Percentiles rank a stretch among this genome's conserved stretches.
Evolutionary conservation across 1,140 invertebrate species (phyloP).

Genomic region (Meloidogyne exigua): DNA sequence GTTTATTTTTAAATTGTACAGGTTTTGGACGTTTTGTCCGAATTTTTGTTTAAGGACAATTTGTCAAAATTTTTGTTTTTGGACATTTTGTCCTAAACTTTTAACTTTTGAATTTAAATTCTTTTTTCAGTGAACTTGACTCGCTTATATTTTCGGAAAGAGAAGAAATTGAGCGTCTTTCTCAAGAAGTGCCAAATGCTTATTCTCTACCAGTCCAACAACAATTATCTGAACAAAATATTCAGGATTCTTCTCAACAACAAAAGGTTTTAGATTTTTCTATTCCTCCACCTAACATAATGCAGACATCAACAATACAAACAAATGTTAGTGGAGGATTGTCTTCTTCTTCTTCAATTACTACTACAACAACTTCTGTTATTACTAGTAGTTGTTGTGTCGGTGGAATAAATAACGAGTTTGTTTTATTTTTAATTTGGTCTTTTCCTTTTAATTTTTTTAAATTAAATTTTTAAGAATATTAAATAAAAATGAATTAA

Average conservation of each 20-base stretch:
- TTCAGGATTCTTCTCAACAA: background rate
- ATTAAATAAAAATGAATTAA: background rate
- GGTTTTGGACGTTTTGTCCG: too few species aligned
- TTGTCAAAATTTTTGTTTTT: too few species aligned
- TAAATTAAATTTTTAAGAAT: background rate
- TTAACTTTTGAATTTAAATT: background rate
- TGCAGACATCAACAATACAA: background rate
- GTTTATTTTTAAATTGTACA: background rate
- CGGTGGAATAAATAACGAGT: background rate
- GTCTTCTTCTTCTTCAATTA: too few species aligned
- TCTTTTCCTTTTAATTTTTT: too few species aligned
- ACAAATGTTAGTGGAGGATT: background rate
- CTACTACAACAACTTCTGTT: too few species aligned
- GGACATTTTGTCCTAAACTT: background rate
- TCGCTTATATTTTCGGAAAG: background rate
- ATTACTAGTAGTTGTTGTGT: too few species aligned
- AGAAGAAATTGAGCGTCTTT: conserved; percentile 18
- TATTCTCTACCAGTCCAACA: conserved; percentile 14
- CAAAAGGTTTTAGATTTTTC: conserved; percentile 14
- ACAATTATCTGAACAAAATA: conserved; percentile 6
- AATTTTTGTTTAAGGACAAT: background rate
- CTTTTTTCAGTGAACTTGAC: conserved; percentile 18
- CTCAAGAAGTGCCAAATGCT: background rate
- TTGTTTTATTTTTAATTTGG: too few species aligned
- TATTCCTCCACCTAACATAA: conserved; percentile 6